Base-by-base conservation (phyloP, 2,113 vertebrate genomes). In the Poecilia latipinna region DNA sequence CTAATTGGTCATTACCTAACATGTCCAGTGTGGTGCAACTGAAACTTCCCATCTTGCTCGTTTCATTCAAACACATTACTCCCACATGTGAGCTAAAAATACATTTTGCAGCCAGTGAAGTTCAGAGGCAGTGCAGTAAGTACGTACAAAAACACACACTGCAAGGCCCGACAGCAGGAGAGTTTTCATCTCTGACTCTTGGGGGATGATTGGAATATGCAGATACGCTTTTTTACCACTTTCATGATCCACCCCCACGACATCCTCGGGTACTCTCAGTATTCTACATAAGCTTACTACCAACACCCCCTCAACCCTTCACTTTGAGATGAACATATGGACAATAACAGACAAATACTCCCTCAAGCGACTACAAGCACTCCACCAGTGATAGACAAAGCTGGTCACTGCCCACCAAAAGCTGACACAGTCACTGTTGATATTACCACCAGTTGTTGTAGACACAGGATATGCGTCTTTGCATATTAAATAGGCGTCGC, bases 51-150 rank as follows among this genome's bases (percentile, higher is more conserved):
- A 83, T 87, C 77, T 91, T 86, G 90, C 86, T 93, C 28, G 68
- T 83, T 93, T 91, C 90, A 92, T 93, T 93, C 90, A 92, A 90
- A 88, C 82, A 88, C 89, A 91, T 87, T 74, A 92, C 91, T 92
- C 93, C 91, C 87, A 93, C 91, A 90, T 86, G 79, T 83, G 60
- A 78, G 73, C 86, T 91, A 92, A 89, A 93, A 93, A 93, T 93
- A 92, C 22, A 80, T 82, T 86, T 83, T 83, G 77, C 68, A 89
- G 82, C 89, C 85, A 86, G 75, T 82, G 84, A 88, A 89, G 86
- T 91, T 92, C 82, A 87, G 83, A 90, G 82, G 76, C 87, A 90
- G 77, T 72, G 65, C 84, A 57, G 32, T 69, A 33, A 77, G 60
- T 85, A 76, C 87, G 69, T 74, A 65, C 39, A 79, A 12, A 86